Conservation (phyloP, 1,140 invertebrate species). For the Drosophila baimaii region DNA sequence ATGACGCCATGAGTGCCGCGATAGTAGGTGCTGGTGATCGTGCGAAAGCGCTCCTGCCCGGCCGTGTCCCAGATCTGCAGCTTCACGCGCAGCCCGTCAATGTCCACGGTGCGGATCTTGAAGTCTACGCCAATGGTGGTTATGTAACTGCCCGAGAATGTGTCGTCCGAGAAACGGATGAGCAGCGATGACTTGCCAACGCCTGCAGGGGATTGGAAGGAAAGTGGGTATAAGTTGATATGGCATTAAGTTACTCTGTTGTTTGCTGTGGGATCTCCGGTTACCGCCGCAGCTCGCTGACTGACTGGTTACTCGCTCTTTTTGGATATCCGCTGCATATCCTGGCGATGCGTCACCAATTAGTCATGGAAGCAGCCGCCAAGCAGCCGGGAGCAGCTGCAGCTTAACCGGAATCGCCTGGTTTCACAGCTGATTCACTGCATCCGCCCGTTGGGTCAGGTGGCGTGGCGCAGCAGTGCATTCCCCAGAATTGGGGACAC, state of each 20-base stretch:
- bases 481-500: conserved; percentile 15
- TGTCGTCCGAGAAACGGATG: conserved; percentile 98
- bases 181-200: conserved; percentile 99
- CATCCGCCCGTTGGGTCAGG: not conserved
- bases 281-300: conserved; percentile 1
- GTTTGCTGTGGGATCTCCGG: not conserved
- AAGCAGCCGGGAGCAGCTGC: conserved; percentile 2
- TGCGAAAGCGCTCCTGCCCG: conserved; percentile 92
- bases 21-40: conserved; percentile 92
- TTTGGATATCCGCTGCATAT: conserved; percentile 12
- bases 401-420: conserved; percentile 7
- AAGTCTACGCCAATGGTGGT: conserved; percentile 99
- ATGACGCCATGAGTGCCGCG: conserved; percentile 99
- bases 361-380: conserved; percentile 13
- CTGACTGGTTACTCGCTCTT: not conserved
- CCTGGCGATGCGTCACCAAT: conserved; percentile 34
- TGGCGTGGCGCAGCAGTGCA: not conserved
- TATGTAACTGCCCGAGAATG: conserved; percentile 99
- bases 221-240: conserved; percentile 5
- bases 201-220: conserved; percentile 88
- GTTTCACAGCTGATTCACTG: conserved; percentile 5
- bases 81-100: conserved; percentile 98
- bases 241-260: not conserved
- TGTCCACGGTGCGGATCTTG: conserved; percentile 98
- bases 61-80: conserved; percentile 98